Evolutionary conservation across 2,113 vertebrate species (phyloP).

Genomic region (Micronycteris hirsuta): DNA sequence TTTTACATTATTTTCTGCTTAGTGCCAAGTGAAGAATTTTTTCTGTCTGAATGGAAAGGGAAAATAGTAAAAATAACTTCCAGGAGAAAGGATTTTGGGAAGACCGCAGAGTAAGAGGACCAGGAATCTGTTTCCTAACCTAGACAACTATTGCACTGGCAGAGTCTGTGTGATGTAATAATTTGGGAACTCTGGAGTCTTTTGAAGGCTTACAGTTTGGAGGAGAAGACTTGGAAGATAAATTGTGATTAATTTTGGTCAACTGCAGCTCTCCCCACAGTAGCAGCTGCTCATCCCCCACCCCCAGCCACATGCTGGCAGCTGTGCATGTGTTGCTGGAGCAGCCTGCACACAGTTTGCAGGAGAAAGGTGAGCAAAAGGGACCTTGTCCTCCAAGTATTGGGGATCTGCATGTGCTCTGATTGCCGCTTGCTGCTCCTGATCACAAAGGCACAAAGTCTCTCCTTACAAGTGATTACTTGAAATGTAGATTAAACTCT

Average conservation of each 20-base stretch:
- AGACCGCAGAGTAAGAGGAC: neutral
- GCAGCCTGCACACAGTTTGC: neutral
- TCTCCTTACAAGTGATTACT: neutral
- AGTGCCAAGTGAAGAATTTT: neutral
- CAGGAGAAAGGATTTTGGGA: neutral
- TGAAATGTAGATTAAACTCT: neutral
- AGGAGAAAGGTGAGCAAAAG: neutral
- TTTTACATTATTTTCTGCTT: neutral
- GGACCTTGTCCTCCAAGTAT: neutral
- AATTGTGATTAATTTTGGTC: neutral
- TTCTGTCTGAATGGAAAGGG: neutral
- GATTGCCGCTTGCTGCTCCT: neutral
- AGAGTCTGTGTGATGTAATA: neutral
- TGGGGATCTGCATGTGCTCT: neutral
- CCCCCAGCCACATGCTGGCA: neutral
- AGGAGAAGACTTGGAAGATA: neutral
- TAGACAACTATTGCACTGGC: neutral
- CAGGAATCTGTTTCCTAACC: neutral
- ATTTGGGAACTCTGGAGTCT: neutral
- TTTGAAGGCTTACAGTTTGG: neutral
- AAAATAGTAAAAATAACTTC: neutral
- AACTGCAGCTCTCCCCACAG: neutral
- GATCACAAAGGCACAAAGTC: neutral
- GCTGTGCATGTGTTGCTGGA: neutral
- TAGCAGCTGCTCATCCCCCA: neutral